A percentile compares a stretch with the other conserved stretches of the same genome.
phyloP scores from a whole-genome alignment of 2,888 invertebrate genomes.

The Melikaiella ostensackeni region DNA sequence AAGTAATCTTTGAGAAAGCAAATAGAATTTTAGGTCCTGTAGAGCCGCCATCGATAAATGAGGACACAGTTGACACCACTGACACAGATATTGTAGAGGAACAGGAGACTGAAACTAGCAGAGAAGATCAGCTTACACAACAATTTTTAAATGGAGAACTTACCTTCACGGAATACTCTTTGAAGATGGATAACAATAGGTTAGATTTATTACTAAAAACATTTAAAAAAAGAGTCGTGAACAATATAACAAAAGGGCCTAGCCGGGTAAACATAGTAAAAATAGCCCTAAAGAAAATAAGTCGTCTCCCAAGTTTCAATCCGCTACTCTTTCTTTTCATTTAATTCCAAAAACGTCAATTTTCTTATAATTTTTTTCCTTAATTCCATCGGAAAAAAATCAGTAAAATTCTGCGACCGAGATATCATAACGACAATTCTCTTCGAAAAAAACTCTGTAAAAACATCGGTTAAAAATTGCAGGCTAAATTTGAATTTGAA shows the following conservation, averaged over 20 bases:
- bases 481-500: no score
- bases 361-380: no score
- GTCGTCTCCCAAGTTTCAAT: no score
- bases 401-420: no score
- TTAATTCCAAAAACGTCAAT: no score
- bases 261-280: no score
- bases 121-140: conserved; percentile 79
- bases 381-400: no score
- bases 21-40: not conserved
- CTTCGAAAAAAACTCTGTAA: no score
- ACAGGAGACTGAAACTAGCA: conserved; percentile 57
- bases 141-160: conserved; percentile 86
- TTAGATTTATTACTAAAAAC: conserved; percentile 26
- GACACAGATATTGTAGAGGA: conserved; percentile 56
- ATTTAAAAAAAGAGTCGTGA: not conserved
- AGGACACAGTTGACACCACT: conserved; percentile 58
- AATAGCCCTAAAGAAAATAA: no score
- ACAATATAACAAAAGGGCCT: not conserved
- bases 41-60: conserved; percentile 18
- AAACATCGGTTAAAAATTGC: no score
- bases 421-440: no score
- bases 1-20: conserved; percentile 60
- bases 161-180: conserved; percentile 83
- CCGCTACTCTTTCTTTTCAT: no score
- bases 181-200: conserved; percentile 43